Conservation (phyloP, 2,113 vertebrate species). For the Aptenodytes patagonicus region DNA sequence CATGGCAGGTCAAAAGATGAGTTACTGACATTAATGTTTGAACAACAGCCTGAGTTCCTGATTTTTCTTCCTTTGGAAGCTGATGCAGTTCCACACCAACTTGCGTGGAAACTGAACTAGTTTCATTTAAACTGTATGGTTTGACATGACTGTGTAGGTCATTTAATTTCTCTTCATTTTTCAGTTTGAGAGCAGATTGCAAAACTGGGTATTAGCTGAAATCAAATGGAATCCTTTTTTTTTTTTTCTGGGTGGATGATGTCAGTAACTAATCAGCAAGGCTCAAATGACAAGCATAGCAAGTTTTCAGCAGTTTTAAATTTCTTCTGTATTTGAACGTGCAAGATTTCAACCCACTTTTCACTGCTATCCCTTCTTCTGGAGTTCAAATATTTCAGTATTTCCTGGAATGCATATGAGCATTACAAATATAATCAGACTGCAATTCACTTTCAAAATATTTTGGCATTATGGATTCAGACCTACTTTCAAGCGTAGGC, state of each 20-base stretch:
- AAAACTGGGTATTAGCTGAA: not conserved
- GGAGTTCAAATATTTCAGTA: slow-evolving; percentile 31
- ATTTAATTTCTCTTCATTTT: not conserved
- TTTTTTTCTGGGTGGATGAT: not conserved
- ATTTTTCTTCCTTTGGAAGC: not conserved
- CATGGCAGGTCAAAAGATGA: not conserved
- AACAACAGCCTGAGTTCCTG: not conserved
- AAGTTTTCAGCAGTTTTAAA: not conserved
- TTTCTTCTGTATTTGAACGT: not conserved
- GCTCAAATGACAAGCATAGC: not conserved
- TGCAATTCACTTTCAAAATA: slow-evolving; percentile 31
- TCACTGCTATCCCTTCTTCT: not conserved
- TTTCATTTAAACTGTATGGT: not conserved
- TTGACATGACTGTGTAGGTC: not conserved
- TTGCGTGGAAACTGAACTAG: not conserved
- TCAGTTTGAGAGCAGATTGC: not conserved
- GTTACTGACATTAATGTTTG: not conserved
- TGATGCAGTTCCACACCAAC: not conserved
- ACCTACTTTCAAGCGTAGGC: not conserved
- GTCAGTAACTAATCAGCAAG: not conserved
- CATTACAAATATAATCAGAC: slow-evolving; percentile 26
- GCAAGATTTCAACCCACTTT: not conserved
- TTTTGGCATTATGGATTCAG: not conserved
- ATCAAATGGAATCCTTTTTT: not conserved
- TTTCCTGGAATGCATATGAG: slow-evolving; percentile 40